Base-by-base conservation (phyloP, 2,797 vertebrate genomes). In the Oreonectes daqikongensis region DNA sequence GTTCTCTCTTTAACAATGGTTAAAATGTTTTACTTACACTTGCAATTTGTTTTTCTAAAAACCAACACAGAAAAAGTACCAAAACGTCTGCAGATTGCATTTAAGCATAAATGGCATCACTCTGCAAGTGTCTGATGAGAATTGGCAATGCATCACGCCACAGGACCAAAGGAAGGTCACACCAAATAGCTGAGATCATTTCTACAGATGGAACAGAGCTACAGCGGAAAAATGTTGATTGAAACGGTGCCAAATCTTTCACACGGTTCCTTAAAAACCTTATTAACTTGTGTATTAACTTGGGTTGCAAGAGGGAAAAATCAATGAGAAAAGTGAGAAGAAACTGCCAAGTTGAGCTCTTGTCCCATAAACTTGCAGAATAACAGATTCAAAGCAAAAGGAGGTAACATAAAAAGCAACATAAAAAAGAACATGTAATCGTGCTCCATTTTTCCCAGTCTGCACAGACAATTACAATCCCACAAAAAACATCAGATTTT, bases 291-390 rank as follows among this genome's bases (percentile, higher is more conserved):
- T 42, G 12, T 9, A 35, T 42, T 42, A 42, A 14, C 79, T 75
- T 48, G 53, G 52, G 38, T 67, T 69, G 59, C 50, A 32, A 75
- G 28, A 40, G 46, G 40, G 48, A 60, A 77, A 65, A 53, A 63
- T 44, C 32, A 70, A 61, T 48, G 75, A 66, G 63, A 83, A 83
- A 57, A 50, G 64, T 63, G 55, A 74, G 77, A 79, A 86, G 73
- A 85, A 57, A 84, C 57, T 87, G 87, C 85, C 86, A 89, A 84
- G 85, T 89, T 87, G 83, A 79, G 72, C 77, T 70, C 72, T 24
- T 66, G 82, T 69, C 67, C n/a, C 38, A 72, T 72, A 79, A 80
- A 77, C 28, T 59, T 35, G 28, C 60, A 73, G 20, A 74, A 35
- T 50, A 50, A 50, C 75, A 76, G 44, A 63, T 67, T 38, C 28